Evolutionary conservation across 2,113 vertebrate genomes (phyloP), one percentile per base, ranked within the genome.

Genomic region (Pleuronectes platessa): DNA sequence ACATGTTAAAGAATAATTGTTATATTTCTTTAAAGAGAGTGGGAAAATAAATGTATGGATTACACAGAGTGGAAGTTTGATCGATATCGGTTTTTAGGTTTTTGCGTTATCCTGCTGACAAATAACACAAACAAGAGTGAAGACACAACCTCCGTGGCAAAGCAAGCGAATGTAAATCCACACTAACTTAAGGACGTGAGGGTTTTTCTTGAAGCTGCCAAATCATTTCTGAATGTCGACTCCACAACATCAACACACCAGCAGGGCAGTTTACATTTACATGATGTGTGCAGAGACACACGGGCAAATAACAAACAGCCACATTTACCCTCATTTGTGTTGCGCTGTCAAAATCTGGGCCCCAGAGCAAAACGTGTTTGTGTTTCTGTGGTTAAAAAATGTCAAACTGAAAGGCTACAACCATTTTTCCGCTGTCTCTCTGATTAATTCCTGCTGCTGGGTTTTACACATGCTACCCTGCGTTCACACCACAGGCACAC

Each of bases 331-430:
- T 58, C 21, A 75, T 83, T 62, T 78, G 23, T 79, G 26, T 68
- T 59, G 24, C 17, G 24, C 47, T 6, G 55, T 76, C 40, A 69
- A 27, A 79, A 58, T 66, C 47, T 55, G 10, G 53, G 53, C 76
- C 85, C 64, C 47, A 47, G 62, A 77, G 80, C 72, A 71, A 63
- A 86, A n/a, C 15, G 17, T 47, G 42, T 73, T 60, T 17, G 17
- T 47, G 42, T 73, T 60, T 54, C 72, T 67, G 31, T 65, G 64
- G 63, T 76, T 74, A 82, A 59, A 87, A 82, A 81, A 84, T 74
- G 85, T 84, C 83, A 89, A 70, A 75, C 54, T 76, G 49, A 87
- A 89, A 87, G 76, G 83, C 76, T 75, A 69, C 53, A 54, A 61
- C 66, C 66, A 60, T 85, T 85, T 73, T 81, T 20, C 66, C 4